Base-by-base conservation (phyloP, 2,113 vertebrate species). In the Alligator mississippiensis region DNA sequence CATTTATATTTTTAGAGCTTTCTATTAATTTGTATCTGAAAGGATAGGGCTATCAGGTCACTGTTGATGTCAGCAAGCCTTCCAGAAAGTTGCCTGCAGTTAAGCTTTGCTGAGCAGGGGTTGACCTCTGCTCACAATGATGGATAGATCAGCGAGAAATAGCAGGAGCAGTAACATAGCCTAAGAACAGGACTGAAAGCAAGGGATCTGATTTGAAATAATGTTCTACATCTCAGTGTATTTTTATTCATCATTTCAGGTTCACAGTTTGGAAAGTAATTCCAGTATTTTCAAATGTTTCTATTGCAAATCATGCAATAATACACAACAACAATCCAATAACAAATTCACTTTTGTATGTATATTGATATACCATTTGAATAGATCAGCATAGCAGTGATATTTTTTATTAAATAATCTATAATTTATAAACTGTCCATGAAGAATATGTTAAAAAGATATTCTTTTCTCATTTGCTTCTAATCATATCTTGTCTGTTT, bases 1-100 rank as follows among this genome's bases (percentile, higher is more conserved):
- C 28, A 11, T 38, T 93, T 87, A 93, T 80, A 94, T 83, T 88
- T 93, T 9, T 16, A 12, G 30, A 78, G 27, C 62, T 11, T 75
- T 64, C 1, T 54, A 77, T 16, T 17, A 21, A 27, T 85, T 87
- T 0, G 0, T 80, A 66, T 77, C 78, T 77, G 9, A 38, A 77
- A 11, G 22, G 21, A 54, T 9, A 88, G 25, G 17, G 61, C 14
- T 59, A 8, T 30, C 12, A 92, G 86, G 55, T 58, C 62, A 12
- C 12, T 80, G 4, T 55, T 61, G 34, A 78, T 27, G 77, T 4
- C 84, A 59, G 86, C 6, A 11, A 59, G 21, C 24, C 91, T 27
- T 55, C 82, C 22, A 82, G 10, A 14, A 28, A 70, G 22, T 90
- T 84, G 47, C 0, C 0, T 0, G 47, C 47, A 11, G 13, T 1